Evolutionary conservation across 2,888 invertebrate genomes (phyloP), one percentile per base, ranked within the genome.

Genomic region (Aricia artaxerxes): DNA sequence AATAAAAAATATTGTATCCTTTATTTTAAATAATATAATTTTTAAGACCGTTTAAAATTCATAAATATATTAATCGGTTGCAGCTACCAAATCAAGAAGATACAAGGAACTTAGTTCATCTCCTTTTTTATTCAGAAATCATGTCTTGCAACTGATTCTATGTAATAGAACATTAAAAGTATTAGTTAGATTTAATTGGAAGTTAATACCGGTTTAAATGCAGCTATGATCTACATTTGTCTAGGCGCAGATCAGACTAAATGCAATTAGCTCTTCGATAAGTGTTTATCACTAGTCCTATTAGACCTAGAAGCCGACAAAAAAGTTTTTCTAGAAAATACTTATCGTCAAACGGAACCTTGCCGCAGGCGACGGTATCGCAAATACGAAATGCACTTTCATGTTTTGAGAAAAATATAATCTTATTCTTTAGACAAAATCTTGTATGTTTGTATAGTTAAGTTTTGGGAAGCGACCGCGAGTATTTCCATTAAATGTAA

Each of bases 261-360:
- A 64, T 31, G 64, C 64, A 64, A 64, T 64, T 64, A 69, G 35
- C 16, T 69, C 6, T 38, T 35, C 4, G 35, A 38, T 69, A 35
- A 69, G 69, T 1, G 6, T 16, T 69, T 16, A 38, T 38, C 35
- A 69, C 5, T 6, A 69, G 35, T 69, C 13, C 35, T 35, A 69
- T 69, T 35, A 69, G 35, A 31, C 1, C 13, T 69, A 11, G 69
- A 69, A 69, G 69, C 38, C 35, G 13, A 16, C 69, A 69, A 16
- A 69, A 69, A 69, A 69, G 38, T 38, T 69, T 69, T 35, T 69
- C 69, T 69, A 38, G 35, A 38, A 69, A 69, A 35, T 38, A 38
- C 35, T 69, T 69, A 38, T 69, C 35, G 3, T 38, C 13, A 0
- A 69, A 16, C 35, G 35, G 69, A 16, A 69, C 35, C 16, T 24